phyloP scores from a whole-genome alignment of 2,113 vertebrate species.

The Mormoops blainvillei region DNA sequence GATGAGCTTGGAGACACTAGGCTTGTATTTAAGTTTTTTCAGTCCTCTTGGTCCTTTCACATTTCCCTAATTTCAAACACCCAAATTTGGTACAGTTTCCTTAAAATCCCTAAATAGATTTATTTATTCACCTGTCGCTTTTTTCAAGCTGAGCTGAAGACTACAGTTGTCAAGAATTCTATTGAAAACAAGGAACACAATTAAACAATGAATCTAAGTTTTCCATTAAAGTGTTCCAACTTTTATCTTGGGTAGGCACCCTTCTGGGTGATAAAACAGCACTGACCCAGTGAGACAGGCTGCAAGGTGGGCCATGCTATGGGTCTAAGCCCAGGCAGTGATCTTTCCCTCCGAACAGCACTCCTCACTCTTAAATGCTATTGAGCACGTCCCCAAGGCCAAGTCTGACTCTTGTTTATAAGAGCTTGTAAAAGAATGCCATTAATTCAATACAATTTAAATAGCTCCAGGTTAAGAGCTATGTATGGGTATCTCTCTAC shows the following conservation, averaged over 20 bases:
- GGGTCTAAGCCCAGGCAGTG: constrained; percentile 3
- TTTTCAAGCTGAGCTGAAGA: constrained; percentile 31
- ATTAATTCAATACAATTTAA: constrained; percentile 10
- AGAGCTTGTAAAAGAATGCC: background rate
- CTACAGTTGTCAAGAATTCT: constrained; percentile 50
- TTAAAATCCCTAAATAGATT: constrained; percentile 53
- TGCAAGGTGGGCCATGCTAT: background rate
- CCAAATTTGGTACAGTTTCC: constrained; percentile 58
- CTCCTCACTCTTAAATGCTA: background rate
- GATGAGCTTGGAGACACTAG: constrained; percentile 57
- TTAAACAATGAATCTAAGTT: constrained; percentile 28
- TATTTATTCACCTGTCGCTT: constrained; percentile 44
- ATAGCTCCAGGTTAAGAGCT: background rate
- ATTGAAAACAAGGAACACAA: constrained; percentile 38
- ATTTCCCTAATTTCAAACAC: constrained; percentile 61
- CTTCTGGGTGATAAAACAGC: constrained; percentile 47
- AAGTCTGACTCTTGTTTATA: constrained; percentile 42
- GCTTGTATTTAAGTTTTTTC: constrained; percentile 55
- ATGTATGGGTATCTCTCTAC: background rate
- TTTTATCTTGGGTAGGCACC: constrained; percentile 37
- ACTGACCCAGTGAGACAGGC: constrained; percentile 44
- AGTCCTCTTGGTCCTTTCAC: constrained; percentile 65
- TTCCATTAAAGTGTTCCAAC: background rate
- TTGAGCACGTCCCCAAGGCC: background rate
- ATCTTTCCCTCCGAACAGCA: background rate